phyloP scores from a whole-genome alignment of 2,113 vertebrate species.

The Halcyon malimbica region DNA sequence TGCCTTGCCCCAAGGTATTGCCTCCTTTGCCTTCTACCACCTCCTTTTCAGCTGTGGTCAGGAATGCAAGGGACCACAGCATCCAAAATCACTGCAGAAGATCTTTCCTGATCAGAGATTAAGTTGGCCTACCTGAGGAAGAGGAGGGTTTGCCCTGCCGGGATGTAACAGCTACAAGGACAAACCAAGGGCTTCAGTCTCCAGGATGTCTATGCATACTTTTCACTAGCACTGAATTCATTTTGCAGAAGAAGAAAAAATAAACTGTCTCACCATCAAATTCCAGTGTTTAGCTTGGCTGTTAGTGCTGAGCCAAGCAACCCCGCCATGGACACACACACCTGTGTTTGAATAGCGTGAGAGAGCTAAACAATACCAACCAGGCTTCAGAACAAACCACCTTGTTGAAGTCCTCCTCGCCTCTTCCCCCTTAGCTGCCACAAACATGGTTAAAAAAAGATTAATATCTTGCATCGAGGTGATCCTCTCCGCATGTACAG shows the following conservation, averaged over 20 bases:
- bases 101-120: background rate
- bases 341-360: conserved; percentile 38
- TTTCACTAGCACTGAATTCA: conserved; percentile 7
- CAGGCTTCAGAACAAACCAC: background rate
- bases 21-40: background rate
- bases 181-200: background rate
- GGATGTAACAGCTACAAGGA: background rate
- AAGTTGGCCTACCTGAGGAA: background rate
- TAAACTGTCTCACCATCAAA: background rate
- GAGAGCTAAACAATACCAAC: conserved; percentile 31
- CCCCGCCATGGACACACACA: background rate
- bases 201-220: background rate
- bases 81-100: background rate
- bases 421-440: background rate
- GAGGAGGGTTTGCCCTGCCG: background rate
- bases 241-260: conserved; percentile 25
- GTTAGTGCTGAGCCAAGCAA: background rate
- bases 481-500: background rate
- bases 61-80: background rate
- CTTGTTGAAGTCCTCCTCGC: background rate
- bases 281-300: conserved; percentile 54
- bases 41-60: background rate
- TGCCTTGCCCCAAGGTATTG: background rate
- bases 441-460: background rate
- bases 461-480: background rate